Evolutionary conservation across 2,797 vertebrate species (phyloP).

Genomic region (Enteromius trimaculatus): DNA sequence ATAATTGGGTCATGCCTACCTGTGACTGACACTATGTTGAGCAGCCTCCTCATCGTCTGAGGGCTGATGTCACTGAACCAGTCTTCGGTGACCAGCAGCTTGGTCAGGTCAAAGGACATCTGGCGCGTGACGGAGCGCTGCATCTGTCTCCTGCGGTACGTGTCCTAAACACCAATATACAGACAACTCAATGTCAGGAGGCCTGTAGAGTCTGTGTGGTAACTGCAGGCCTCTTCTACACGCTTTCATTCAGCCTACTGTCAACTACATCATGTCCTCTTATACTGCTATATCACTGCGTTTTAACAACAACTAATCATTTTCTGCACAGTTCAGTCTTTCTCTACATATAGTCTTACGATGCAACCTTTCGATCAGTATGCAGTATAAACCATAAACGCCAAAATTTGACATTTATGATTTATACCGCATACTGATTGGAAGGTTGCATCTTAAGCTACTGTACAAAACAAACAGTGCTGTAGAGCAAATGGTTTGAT

Average conservation of each 20-base stretch:
- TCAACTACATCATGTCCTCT: background rate
- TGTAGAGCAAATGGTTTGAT: background rate
- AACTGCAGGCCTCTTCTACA: background rate
- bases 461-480: background rate
- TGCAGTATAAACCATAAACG: background rate
- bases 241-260: background rate
- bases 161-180: constrained; percentile 81
- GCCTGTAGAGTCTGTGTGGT: background rate
- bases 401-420: background rate
- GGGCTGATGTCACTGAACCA: constrained; percentile 99
- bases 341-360: background rate
- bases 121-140: constrained; percentile 93
- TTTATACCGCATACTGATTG: background rate
- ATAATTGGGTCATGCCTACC: constrained; percentile 71
- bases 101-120: constrained; percentile 98
- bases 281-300: background rate
- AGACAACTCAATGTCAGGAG: background rate
- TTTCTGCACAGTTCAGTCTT: background rate
- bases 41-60: constrained; percentile 95
- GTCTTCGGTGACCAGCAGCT: constrained; percentile 95
- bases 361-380: background rate
- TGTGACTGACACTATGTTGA: constrained; percentile 98
- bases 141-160: constrained; percentile 93
- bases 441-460: background rate
- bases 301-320: background rate